phyloP scores from a whole-genome alignment of 2,888 invertebrate genomes.

The Neocrepidodera transversa region DNA sequence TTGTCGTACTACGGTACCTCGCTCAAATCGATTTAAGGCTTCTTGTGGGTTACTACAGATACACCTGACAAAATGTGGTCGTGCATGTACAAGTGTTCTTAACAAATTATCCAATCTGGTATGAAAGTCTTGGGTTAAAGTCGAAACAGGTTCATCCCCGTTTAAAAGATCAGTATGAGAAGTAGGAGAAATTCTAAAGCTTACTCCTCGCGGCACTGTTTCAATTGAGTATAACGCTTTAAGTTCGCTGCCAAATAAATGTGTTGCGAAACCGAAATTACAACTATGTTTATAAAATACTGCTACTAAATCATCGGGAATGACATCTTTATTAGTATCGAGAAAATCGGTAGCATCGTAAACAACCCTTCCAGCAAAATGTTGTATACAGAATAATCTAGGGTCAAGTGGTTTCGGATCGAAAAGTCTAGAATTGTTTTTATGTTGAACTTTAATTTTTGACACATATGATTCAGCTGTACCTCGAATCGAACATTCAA shows the following conservation, averaged over 20 bases:
- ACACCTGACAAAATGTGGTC: conserved; percentile 94
- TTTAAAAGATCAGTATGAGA: conserved; percentile 83
- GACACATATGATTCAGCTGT: conserved; percentile 81
- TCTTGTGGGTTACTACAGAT: conserved; percentile 87
- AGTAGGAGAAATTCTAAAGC: conserved; percentile 89
- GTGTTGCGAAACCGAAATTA: conserved; percentile 96
- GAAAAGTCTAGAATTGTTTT: conserved; percentile 81
- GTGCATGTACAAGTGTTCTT: conserved; percentile 89
- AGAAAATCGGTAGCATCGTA: conserved; percentile 91
- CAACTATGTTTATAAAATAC: conserved; percentile 92
- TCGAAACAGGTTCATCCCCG: conserved; percentile 85
- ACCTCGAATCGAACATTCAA: conserved; percentile 85
- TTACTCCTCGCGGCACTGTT: conserved; percentile 77
- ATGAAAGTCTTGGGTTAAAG: conserved; percentile 94
- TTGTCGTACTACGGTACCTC: conserved; percentile 84
- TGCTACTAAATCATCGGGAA: conserved; percentile 90
- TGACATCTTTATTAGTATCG: conserved; percentile 90
- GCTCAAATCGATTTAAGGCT: conserved; percentile 83
- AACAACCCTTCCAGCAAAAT: conserved; percentile 85
- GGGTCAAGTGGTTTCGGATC: conserved; percentile 81
- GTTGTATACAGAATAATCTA: conserved; percentile 87
- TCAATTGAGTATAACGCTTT: conserved; percentile 80
- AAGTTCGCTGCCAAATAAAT: conserved; percentile 92
- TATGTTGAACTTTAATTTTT: conserved; percentile 81
- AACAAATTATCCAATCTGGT: conserved; percentile 90